Conservation (phyloP, 2,888 invertebrate genomes). For the Napeogenes sylphis region DNA sequence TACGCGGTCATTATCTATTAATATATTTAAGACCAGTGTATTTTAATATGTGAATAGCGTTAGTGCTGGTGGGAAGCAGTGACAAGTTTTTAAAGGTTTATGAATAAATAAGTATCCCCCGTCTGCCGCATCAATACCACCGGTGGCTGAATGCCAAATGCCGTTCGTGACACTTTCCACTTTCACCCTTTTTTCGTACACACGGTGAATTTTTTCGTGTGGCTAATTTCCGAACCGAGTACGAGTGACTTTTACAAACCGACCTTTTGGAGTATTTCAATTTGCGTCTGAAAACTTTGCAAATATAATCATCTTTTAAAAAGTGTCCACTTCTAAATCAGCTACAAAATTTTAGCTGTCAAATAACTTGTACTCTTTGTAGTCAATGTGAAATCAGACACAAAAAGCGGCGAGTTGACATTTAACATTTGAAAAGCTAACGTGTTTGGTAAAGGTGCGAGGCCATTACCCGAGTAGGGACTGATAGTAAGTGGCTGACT, state of each 20-base stretch:
- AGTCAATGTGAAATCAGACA: slow-evolving; percentile 45
- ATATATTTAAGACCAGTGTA: slow-evolving; percentile 47
- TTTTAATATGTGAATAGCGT: slow-evolving; percentile 44
- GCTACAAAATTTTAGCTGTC: slow-evolving; percentile 4
- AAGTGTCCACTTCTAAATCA: background rate
- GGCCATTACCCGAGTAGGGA: slow-evolving; percentile 52
- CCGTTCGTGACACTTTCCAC: slow-evolving; percentile 71
- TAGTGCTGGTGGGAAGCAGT: slow-evolving; percentile 28
- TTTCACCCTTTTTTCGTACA: slow-evolving; percentile 60
- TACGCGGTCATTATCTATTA: slow-evolving; percentile 13
- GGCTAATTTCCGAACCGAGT: slow-evolving; percentile 52
- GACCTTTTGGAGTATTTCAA: slow-evolving; percentile 21
- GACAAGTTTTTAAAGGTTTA: slow-evolving; percentile 61
- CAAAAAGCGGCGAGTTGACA: slow-evolving; percentile 55
- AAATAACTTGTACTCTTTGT: slow-evolving; percentile 31
- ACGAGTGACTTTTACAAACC: slow-evolving; percentile 19
- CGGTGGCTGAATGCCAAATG: slow-evolving; percentile 71
- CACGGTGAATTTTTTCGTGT: slow-evolving; percentile 53
- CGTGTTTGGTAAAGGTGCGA: slow-evolving; percentile 53
- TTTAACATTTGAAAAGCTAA: slow-evolving; percentile 47
- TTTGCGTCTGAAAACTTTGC: slow-evolving; percentile 16
- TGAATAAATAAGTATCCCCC: slow-evolving; percentile 68
- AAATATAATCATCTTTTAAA: slow-evolving; percentile 15
- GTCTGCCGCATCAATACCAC: slow-evolving; percentile 73
- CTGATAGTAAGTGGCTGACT: slow-evolving; percentile 45